Conservation (phyloP, 2,888 invertebrate species). For the Heliothis peltigera region DNA sequence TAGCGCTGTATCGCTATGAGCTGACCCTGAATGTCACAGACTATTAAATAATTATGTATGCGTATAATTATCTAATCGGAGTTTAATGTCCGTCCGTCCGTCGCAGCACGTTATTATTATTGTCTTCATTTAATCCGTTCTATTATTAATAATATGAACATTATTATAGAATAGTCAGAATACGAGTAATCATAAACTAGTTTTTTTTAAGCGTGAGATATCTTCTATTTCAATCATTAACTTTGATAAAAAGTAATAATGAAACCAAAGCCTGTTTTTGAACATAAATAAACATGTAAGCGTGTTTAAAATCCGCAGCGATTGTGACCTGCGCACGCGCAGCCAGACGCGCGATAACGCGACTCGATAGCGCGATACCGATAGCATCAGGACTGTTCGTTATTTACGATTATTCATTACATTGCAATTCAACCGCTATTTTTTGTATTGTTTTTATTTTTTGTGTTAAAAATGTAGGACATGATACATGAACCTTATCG, state of each 20-base stretch:
- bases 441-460: not conserved
- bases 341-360: constrained; percentile 60
- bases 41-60: too few species aligned
- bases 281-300: constrained; percentile 1
- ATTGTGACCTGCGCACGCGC: constrained; percentile 35
- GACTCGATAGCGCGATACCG: constrained; percentile 29
- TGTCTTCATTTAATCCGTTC: not conserved
- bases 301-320: constrained; percentile 8
- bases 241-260: too few species aligned
- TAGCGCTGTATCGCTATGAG: too few species aligned
- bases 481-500: constrained; percentile 2
- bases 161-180: too few species aligned
- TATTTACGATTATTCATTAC: not conserved
- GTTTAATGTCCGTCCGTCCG: constrained; percentile 17
- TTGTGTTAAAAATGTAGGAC: not conserved
- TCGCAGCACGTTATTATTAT: not conserved
- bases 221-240: too few species aligned
- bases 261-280: not conserved
- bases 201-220: too few species aligned
- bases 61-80: constrained; percentile 16
- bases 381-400: constrained; percentile 25
- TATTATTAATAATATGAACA: not conserved
- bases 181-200: too few species aligned
- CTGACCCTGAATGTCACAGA: constrained; percentile 13
- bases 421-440: not conserved